phyloP scores from a whole-genome alignment of 2,888 invertebrate genomes.

The Aphidius colemani region DNA sequence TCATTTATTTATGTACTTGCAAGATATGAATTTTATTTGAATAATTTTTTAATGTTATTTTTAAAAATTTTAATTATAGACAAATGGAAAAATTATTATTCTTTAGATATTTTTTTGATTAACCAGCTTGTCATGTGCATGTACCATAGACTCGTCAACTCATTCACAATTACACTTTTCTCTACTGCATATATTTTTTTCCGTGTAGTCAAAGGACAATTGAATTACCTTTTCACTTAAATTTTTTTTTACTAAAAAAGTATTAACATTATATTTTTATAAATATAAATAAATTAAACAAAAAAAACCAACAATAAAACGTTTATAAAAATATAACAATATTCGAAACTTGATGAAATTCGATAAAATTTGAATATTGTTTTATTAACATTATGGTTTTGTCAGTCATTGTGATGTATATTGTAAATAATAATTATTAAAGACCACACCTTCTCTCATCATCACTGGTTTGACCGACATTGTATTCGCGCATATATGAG shows the following conservation, averaged over 20 bases:
- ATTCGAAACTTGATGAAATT: too few relatives aligned
- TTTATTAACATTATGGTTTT: too few relatives aligned
- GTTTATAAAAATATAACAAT: too few relatives aligned
- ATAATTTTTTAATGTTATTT: too few relatives aligned
- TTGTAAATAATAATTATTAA: constrained; percentile 19
- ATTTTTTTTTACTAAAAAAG: too few relatives aligned
- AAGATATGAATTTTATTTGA: too few relatives aligned
- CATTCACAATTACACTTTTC: constrained; percentile 10
- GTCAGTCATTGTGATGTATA: not conserved
- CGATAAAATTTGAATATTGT: too few relatives aligned
- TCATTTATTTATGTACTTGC: not conserved
- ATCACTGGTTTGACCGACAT: constrained; percentile 24
- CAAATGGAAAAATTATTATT: not conserved
- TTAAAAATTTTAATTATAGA: not conserved
- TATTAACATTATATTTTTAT: not conserved
- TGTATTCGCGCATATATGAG: not conserved
- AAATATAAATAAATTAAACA: not conserved
- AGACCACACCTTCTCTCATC: constrained; percentile 42
- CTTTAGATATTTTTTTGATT: constrained; percentile 32
- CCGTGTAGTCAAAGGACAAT: constrained; percentile 13
- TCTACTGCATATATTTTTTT: too few relatives aligned
- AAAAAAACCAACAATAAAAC: not conserved
- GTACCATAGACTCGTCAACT: constrained; percentile 15
- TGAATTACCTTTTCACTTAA: not conserved
- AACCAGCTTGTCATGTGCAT: constrained; percentile 30